Conservation (phyloP, 2,888 invertebrate genomes). For the Sphinx pinastri region DNA sequence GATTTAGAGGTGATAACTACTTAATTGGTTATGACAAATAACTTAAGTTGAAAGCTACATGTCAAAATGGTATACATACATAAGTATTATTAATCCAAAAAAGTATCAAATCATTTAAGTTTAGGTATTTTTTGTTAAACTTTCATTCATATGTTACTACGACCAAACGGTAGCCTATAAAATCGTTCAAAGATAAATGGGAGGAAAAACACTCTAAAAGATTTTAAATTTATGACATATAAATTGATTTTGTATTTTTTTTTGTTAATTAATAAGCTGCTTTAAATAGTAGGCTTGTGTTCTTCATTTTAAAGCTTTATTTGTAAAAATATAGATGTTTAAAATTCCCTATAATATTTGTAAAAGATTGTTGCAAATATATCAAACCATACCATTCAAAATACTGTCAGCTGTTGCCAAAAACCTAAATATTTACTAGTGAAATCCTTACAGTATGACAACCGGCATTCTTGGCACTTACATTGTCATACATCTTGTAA, state of each 20-base stretch:
- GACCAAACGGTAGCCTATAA: slow-evolving; percentile 4
- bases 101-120: slow-evolving; percentile 52
- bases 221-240: not conserved
- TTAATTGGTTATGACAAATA: no score
- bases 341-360: not conserved
- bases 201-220: not conserved
- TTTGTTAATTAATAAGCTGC: no score
- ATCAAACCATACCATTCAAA: not conserved
- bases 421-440: not conserved
- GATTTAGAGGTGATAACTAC: no score
- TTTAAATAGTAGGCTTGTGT: no score
- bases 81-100: not conserved
- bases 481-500: not conserved
- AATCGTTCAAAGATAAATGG: not conserved
- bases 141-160: slow-evolving; percentile 59
- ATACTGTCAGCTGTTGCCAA: not conserved
- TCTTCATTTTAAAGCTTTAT: no score
- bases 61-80: not conserved
- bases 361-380: not conserved
- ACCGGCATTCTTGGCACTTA: slow-evolving; percentile 12
- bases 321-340: no score
- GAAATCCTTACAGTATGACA: not conserved
- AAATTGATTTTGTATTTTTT: not conserved
- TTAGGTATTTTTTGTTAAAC: slow-evolving; percentile 41
- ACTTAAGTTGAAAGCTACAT: not conserved